Evolutionary conservation across 2,797 vertebrate genomes (phyloP).

Genomic region (Fundulus diaphanus): DNA sequence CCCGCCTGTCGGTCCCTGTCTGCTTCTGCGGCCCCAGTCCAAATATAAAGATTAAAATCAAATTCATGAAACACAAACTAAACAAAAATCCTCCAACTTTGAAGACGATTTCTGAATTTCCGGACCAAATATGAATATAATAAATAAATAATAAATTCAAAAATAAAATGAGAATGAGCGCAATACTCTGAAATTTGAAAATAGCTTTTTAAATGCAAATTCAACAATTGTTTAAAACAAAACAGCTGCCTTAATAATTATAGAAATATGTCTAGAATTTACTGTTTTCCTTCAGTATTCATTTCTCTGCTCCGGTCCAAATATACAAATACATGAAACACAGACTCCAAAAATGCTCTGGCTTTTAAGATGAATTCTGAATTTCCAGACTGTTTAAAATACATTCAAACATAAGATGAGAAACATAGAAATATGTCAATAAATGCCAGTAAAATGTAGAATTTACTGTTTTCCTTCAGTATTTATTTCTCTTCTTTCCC

Average conservation of each 20-base stretch:
- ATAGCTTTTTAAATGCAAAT: no score
- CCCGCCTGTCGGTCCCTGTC: slow-evolving; percentile 30
- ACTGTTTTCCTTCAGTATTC: neutral
- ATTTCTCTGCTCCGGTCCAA: no score
- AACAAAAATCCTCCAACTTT: no score
- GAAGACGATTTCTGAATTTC: neutral
- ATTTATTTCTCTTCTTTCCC: neutral
- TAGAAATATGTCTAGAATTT: neutral
- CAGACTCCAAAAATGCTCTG: no score
- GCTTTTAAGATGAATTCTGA: neutral
- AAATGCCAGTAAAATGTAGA: neutral
- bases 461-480: neutral
- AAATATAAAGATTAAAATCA: neutral
- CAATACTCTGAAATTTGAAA: no score
- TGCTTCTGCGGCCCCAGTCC: neutral
- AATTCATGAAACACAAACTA: neutral
- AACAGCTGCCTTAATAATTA: no score
- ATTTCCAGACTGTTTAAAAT: neutral
- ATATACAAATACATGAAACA: no score
- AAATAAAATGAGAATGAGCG: neutral
- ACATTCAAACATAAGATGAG: neutral
- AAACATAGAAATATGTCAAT: neutral
- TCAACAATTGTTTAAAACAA: no score
- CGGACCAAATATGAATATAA: no score
- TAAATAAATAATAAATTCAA: neutral